A percentile compares a stretch with the other conserved stretches of the same genome.
phyloP scores from a whole-genome alignment of 2,113 vertebrate species.

The Aegypius monachus region DNA sequence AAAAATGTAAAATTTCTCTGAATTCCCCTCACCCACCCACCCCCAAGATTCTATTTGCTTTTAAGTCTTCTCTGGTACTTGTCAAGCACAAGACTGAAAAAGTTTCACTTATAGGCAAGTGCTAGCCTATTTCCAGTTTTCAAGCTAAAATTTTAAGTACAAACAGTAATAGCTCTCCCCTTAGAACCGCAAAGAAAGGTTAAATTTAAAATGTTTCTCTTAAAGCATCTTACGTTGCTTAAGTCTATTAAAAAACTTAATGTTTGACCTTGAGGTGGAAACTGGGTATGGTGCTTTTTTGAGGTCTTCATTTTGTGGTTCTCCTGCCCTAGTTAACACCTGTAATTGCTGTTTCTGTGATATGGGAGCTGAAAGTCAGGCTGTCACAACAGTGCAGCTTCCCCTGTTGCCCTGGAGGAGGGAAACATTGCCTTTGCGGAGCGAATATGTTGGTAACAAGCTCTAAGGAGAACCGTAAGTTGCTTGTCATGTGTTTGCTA shows the following conservation, averaged over 20 bases:
- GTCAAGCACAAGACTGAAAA: not conserved
- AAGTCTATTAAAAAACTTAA: not conserved
- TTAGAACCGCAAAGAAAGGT: not conserved
- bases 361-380: not conserved
- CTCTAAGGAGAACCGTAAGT: not conserved
- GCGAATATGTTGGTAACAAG: not conserved
- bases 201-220: not conserved
- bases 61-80: not conserved
- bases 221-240: not conserved
- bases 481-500: not conserved
- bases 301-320: not conserved
- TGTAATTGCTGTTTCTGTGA: not conserved
- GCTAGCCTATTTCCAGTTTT: not conserved
- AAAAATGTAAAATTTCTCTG: not conserved
- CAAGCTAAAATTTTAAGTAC: not conserved
- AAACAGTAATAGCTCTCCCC: not conserved
- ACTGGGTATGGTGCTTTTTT: not conserved
- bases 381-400: not conserved
- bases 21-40: accelerated
- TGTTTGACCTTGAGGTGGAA: not conserved
- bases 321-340: not conserved
- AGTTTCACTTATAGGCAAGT: not conserved
- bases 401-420: not conserved
- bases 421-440: not conserved
- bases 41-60: not conserved